Conservation (phyloP, 1,140 invertebrate species). For the Dendrolimus punctatus region DNA sequence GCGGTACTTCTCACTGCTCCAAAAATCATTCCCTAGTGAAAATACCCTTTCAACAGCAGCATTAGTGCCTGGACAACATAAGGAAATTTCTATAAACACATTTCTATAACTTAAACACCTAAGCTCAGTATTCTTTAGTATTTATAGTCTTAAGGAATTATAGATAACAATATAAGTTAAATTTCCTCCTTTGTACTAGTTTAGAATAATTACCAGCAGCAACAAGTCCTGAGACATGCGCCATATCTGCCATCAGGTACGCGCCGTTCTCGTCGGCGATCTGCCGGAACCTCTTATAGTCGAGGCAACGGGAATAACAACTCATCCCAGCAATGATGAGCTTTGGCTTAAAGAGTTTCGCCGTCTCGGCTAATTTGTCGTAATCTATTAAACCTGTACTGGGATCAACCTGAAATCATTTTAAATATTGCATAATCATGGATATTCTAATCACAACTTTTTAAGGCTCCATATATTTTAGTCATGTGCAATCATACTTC, state of each 20-base stretch:
- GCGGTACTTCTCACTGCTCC: too few species aligned
- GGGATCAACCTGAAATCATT: slow-evolving; percentile 75
- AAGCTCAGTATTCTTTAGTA: too few species aligned
- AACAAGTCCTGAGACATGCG: slow-evolving; percentile 94
- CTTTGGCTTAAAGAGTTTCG: slow-evolving; percentile 91
- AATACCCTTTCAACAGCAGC: too few species aligned
- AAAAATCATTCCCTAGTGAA: too few species aligned
- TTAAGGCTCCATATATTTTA: too few species aligned
- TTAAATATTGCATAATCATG: not conserved
- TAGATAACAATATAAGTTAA: not conserved
- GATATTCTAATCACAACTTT: too few species aligned
- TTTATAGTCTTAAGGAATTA: too few species aligned
- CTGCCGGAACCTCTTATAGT: slow-evolving; percentile 90
- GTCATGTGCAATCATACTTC: too few species aligned
- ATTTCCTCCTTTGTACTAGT: not conserved
- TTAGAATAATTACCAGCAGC: slow-evolving; percentile 78
- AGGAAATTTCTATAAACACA: too few species aligned
- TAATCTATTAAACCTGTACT: slow-evolving; percentile 95
- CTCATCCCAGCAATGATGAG: slow-evolving; percentile 96
- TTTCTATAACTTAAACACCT: too few species aligned
- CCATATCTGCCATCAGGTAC: slow-evolving; percentile 96
- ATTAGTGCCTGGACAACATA: too few species aligned
- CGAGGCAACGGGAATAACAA: slow-evolving; percentile 89
- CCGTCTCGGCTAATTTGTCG: slow-evolving; percentile 86
- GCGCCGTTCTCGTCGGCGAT: slow-evolving; percentile 91